A percentile compares a stretch with the other conserved stretches of the same genome.
These are phyloP conservation scores for Lepidostoma basale DNA, from an alignment of 1,140 invertebrate genomes.

Conservation along the genomic window DNA sequence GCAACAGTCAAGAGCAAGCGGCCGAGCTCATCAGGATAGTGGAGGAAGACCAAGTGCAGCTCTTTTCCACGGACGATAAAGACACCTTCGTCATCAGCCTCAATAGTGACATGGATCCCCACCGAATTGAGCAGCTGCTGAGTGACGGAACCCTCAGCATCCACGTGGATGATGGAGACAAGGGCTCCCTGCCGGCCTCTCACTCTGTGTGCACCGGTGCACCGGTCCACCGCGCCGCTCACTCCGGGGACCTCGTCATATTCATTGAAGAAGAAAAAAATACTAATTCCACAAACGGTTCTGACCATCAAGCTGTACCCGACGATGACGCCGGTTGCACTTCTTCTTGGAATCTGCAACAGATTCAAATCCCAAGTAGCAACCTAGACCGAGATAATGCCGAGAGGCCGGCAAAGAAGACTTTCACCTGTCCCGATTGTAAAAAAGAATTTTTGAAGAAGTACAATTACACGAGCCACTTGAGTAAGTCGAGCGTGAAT, in stretches of 20 bases:
- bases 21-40: slow-evolving; percentile 58
- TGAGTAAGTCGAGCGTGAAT: slow-evolving; percentile 47
- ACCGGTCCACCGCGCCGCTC: neutral
- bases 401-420: slow-evolving; percentile 18
- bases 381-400: too few species aligned
- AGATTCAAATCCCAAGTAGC: too few species aligned
- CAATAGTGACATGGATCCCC: slow-evolving; percentile 57
- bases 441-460: slow-evolving; percentile 55
- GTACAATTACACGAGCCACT: slow-evolving; percentile 56
- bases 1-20: slow-evolving; percentile 40
- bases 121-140: slow-evolving; percentile 54
- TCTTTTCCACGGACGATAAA: slow-evolving; percentile 57
- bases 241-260: neutral
- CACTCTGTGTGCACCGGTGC: neutral
- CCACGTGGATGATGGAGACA: slow-evolving; percentile 37
- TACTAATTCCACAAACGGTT: neutral
- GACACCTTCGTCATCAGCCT: slow-evolving; percentile 59
- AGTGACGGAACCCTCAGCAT: slow-evolving; percentile 51
- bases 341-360: too few species aligned
- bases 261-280: neutral
- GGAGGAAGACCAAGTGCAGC: slow-evolving; percentile 56
- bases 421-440: slow-evolving; percentile 52
- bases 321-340: neutral
- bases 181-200: neutral
- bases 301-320: neutral